Percentiles rank a stretch among this genome's conserved stretches.
Evolutionary conservation across 1,140 invertebrate genomes (phyloP).

Genomic region (Batillaria attramentaria): DNA sequence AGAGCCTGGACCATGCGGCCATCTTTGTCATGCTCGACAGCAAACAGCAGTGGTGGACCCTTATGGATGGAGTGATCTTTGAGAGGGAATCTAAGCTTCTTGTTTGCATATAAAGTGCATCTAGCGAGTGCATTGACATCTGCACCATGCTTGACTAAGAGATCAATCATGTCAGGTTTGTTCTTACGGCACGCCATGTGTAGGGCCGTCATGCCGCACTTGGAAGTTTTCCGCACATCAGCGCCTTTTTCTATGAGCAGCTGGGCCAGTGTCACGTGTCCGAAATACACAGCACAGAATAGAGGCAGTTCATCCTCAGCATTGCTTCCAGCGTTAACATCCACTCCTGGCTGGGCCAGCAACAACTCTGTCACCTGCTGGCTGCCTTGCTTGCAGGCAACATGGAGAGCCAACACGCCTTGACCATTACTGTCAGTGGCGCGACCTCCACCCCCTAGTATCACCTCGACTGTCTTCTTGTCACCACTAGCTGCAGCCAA

Average conservation of each 20-base stretch:
- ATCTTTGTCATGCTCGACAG: background rate
- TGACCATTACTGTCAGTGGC: background rate
- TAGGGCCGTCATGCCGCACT: background rate
- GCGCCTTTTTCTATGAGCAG: background rate
- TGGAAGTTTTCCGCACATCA: background rate
- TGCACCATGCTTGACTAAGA: background rate
- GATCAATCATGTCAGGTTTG: background rate
- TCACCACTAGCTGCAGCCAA: background rate
- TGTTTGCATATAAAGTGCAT: too few relatives aligned
- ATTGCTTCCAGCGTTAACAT: background rate
- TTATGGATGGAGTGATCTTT: background rate
- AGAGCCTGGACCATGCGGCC: background rate
- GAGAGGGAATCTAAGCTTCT: background rate
- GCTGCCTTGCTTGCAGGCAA: background rate
- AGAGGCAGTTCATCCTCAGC: background rate
- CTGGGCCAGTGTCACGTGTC: background rate
- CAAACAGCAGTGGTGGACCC: background rate
- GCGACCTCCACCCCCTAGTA: background rate
- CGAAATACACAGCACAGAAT: background rate
- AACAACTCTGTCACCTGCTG: background rate
- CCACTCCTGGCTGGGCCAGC: background rate
- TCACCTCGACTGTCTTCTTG: background rate
- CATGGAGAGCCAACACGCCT: background rate
- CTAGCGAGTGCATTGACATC: background rate
- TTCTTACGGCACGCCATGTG: background rate